Evolutionary conservation across 1,140 invertebrate genomes (phyloP).

Genomic region (Piezodorus guildinii): DNA sequence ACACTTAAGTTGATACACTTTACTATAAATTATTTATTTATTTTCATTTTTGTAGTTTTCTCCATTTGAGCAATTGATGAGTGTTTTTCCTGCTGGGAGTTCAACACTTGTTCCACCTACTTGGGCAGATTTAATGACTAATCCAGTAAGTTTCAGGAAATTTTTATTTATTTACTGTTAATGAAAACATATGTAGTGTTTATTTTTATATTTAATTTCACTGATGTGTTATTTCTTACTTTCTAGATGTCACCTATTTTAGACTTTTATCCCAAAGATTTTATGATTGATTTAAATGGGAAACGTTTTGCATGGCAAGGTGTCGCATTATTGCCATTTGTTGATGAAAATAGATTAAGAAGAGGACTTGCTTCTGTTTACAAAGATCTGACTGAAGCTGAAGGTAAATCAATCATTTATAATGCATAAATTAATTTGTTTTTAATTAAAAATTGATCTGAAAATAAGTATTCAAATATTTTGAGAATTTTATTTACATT

Average conservation of each 20-base stretch:
- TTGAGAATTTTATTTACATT: too few relatives aligned
- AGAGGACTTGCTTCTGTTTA: conserved; percentile 37
- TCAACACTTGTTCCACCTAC: conserved; percentile 81
- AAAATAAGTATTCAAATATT: too few relatives aligned
- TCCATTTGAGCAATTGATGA: conserved; percentile 97
- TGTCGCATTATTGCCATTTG: conserved; percentile 94
- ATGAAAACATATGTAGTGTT: not conserved
- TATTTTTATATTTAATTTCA: not conserved
- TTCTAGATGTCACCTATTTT: conserved; percentile 85
- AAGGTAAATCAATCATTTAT: conserved; percentile 15
- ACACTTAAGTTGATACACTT: too few relatives aligned
- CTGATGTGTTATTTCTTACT: conserved; percentile 28
- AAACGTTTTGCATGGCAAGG: conserved; percentile 99
- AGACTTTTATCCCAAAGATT: conserved; percentile 97
- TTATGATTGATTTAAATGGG: conserved; percentile 97
- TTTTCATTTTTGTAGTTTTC: conserved; percentile 56
- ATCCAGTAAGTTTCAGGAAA: conserved; percentile 53
- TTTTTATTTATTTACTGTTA: not conserved
- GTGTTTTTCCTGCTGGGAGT: conserved; percentile 96
- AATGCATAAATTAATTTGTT: not conserved
- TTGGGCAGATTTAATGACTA: conserved; percentile 90
- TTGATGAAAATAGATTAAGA: conserved; percentile 86
- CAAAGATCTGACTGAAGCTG: conserved; percentile 16
- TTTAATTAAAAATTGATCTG: too few relatives aligned
- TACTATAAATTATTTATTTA: not conserved